These are phyloP conservation scores for Pitangus sulphuratus DNA, from an alignment of 2,797 vertebrate species.

Conservation along the genomic window DNA sequence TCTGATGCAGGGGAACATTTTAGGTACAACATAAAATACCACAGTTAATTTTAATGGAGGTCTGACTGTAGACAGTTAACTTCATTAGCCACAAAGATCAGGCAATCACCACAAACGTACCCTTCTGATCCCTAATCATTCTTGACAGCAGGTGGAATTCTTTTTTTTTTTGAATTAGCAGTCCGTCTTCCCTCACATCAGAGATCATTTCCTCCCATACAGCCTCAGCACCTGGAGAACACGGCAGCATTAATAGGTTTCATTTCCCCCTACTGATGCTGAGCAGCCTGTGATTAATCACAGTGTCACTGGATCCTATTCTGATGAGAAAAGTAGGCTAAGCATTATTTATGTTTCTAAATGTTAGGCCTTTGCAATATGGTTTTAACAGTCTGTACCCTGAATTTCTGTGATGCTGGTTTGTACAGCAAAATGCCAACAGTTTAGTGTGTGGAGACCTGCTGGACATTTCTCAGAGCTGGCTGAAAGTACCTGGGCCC, in stretches of 20 bases:
- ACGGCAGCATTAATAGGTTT: not conserved
- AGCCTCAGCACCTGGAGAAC: not conserved
- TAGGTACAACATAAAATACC: fast-evolving
- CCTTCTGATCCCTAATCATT: not conserved
- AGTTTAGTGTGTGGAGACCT: not conserved
- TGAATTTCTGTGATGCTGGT: not conserved
- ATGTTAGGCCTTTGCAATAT: not conserved
- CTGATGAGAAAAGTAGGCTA: conserved; percentile 24
- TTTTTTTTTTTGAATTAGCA: not conserved
- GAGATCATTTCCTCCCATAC: conserved; percentile 7
- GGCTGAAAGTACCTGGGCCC: not conserved
- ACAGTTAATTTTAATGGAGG: not conserved
- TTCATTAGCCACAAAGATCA: not conserved
- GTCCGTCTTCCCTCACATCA: not conserved
- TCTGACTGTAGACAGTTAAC: not conserved
- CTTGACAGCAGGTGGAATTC: conserved; percentile 16
- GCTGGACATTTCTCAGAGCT: not conserved
- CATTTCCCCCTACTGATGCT: not conserved
- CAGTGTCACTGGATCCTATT: not conserved
- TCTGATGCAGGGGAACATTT: not conserved
- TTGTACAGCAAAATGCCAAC: not conserved
- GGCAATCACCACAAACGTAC: not conserved
- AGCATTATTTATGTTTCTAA: not conserved
- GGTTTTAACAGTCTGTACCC: not conserved
- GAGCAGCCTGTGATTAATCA: conserved; percentile 44